Evolutionary conservation across 2,113 vertebrate genomes (phyloP), one percentile per base, ranked within the genome.

Genomic region (Delphinapterus leucas): DNA sequence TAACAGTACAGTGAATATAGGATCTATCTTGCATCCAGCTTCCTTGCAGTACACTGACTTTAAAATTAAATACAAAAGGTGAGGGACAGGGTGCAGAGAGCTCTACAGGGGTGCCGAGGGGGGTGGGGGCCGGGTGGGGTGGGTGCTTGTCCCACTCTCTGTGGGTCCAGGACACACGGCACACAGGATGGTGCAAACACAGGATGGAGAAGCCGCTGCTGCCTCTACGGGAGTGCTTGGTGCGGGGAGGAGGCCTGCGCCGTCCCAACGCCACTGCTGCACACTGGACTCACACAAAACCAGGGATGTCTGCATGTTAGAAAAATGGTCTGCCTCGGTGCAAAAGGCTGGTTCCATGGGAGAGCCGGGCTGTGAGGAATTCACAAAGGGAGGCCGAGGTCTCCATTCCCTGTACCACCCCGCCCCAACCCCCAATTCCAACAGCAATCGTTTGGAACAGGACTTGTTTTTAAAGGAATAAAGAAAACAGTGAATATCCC

Each of bases 1-100:
- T 99, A 99, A 99, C 99, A 99, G 99, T 99, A 99, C 99, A 99
- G 99, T 99, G 99, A 99, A 99, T 99, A 99, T 99, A 99, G 99
- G 99, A 99, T 99, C 99, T 99, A 99, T 99, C 99, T 99, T 99
- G 99, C 99, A 99, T 99, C 99, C 99, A 99, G 99, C 99, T 99
- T 99, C 99, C 99, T 99, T 99, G 99, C 99, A 99, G 99, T 99
- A 99, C 99, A 99, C 99, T 98, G 99, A 99, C 99, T 99, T 99
- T 99, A 99, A 99, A 99, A 99, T 99, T 99, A 99, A 99, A 99
- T 99, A 99, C 99, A 99, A 99, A 99, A 99, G 99, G 99, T 99
- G 99, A 98, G 99, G 99, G 99, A 98, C 97, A 99, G 99, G 99
- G 99, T 99, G 99, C 99, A 99, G 99, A 99, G 98, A 99, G 99